phyloP scores from a whole-genome alignment of 2,888 invertebrate species.

The Anticlea derivata region DNA sequence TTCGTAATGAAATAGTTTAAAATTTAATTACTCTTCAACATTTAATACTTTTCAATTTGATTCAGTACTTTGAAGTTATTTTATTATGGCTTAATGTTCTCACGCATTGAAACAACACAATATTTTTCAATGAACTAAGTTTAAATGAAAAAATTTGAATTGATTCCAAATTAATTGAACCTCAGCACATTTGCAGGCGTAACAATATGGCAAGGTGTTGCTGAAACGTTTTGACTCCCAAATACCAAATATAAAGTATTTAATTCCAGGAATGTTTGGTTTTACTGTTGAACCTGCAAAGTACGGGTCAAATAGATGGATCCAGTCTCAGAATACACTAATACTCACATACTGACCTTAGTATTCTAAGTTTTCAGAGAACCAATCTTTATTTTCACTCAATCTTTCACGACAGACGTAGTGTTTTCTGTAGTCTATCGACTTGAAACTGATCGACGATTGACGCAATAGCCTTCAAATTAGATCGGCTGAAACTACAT shows the following conservation, averaged over 20 bases:
- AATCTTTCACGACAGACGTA: too few relatives aligned
- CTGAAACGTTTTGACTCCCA: background rate
- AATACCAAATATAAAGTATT: background rate
- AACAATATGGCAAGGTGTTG: constrained; percentile 10
- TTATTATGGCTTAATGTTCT: too few relatives aligned
- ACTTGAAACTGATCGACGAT: too few relatives aligned
- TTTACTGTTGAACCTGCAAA: constrained; percentile 24
- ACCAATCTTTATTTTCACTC: too few relatives aligned
- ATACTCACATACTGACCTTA: background rate
- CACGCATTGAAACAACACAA: background rate
- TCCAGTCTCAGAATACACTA: background rate
- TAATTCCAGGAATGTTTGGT: background rate
- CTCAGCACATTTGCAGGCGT: constrained; percentile 12
- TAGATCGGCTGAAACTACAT: too few relatives aligned
- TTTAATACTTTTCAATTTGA: background rate
- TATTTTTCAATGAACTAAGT: too few relatives aligned
- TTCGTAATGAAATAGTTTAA: constrained; percentile 18
- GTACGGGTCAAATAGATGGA: constrained; percentile 11
- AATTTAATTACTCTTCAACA: constrained; percentile 6
- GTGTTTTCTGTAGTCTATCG: too few relatives aligned
- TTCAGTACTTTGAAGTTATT: background rate
- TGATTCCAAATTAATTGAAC: background rate
- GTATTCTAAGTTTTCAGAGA: too few relatives aligned
- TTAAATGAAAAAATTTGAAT: too few relatives aligned
- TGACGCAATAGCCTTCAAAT: too few relatives aligned